Evolutionary conservation across 2,113 vertebrate species (phyloP), one percentile per base, ranked within the genome.

Genomic region (Podocnemis expansa): DNA sequence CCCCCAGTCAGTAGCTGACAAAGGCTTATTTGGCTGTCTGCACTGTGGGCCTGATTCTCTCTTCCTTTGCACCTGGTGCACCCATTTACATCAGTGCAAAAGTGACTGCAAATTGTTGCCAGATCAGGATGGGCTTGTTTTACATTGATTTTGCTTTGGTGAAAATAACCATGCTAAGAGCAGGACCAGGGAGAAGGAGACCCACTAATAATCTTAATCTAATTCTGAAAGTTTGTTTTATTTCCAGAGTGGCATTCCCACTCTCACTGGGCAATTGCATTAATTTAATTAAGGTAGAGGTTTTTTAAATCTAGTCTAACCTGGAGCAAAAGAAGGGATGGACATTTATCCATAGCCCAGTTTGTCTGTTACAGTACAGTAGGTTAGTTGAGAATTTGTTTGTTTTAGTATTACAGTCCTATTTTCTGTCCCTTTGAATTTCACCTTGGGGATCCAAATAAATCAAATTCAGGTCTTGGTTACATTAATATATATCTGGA

Each of bases 381-480:
- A 89, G 84, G 60, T 58, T 80, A 82, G 38, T 43, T 90, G 47
- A 19, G 45, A 95, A 84, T 76, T 92, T 31, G 5, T 88, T 60
- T 75, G 45, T 51, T 11, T 11, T 12, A 34, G n/a, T 21, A 51
- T 22, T 43, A 5, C 25, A 1, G 51, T 90, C 82, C 49, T 5
- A 43, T 14, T 86, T 70, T 76, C 70, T 85, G 22, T 96, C 10
- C 86, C 92, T 96, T 94, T 95, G 95, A 93, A 90, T 34, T 70
- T 52, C 45, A 41, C n/a, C 67, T 90, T 7, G 70, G 92, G 80
- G 84, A 93, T 91, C 78, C 58, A 54, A 84, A 92, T 89, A 85
- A 82, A 89, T 85, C 94, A 85, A 89, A 84, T 91, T 83, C 84
- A 34, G 91, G 91, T 91, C 75, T 43, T 73, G 12, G 55, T 47